A percentile compares a stretch with the other conserved stretches of the same genome.
phyloP scores from a whole-genome alignment of 2,888 invertebrate genomes.

The Heteromurus nitidus region DNA sequence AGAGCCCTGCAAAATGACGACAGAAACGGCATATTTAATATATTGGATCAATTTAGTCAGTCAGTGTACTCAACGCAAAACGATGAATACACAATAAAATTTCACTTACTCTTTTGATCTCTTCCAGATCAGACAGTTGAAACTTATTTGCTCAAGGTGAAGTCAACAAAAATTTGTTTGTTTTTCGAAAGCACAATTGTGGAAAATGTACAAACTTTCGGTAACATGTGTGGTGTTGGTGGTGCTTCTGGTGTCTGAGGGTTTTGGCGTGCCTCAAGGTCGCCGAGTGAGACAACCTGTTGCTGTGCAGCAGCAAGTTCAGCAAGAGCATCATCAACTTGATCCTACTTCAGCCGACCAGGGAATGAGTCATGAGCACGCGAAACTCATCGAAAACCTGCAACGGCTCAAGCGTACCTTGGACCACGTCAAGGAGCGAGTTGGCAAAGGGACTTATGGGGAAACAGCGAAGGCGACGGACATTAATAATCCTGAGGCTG shows the following conservation, averaged over 20 bases:
- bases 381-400: conserved; percentile 43
- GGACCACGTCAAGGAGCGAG: conserved; percentile 32
- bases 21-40: not conserved
- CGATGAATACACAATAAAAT: conserved; percentile 1
- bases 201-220: conserved; percentile 16
- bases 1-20: not conserved
- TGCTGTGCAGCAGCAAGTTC: not conserved
- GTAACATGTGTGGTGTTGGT: conserved; percentile 27
- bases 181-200: not conserved
- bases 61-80: not conserved
- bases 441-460: conserved; percentile 19
- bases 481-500: conserved; percentile 43
- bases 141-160: not conserved
- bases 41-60: not conserved
- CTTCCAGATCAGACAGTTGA: conserved; percentile 12
- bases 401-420: conserved; percentile 40
- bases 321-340: not conserved
- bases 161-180: not conserved
- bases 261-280: conserved; percentile 23
- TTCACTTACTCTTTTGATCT: conserved; percentile 42
- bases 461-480: conserved; percentile 12
- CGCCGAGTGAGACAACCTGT: conserved; percentile 10
- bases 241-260: not conserved
- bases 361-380: conserved; percentile 22
- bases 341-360: conserved; percentile 22